A percentile compares a stretch with the other conserved stretches of the same genome.
Conservation (phyloP, 1,140 invertebrate genomes). For the Apis laboriosa region DNA sequence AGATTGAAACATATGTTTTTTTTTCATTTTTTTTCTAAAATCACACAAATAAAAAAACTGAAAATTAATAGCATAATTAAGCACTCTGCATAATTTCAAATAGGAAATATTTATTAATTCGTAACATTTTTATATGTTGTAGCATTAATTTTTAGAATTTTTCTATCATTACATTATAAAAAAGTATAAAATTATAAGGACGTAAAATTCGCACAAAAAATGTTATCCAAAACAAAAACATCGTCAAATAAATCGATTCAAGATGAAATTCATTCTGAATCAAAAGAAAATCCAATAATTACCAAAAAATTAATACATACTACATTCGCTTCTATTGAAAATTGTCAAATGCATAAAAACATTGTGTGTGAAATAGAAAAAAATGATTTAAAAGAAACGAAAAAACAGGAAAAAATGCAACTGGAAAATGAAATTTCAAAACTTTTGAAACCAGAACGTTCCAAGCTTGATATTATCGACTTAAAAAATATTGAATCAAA, state of each 20-base stretch:
- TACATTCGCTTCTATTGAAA: not conserved
- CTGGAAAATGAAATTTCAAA: not conserved
- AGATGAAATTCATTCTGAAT: not conserved
- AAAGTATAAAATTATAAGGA: not conserved
- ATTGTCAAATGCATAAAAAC: not conserved
- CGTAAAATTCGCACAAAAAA: not conserved
- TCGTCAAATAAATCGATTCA: not conserved
- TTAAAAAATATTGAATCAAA: not conserved
- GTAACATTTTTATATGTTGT: not conserved
- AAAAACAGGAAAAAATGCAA: not conserved
- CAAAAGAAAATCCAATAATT: not conserved
- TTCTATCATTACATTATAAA: not conserved
- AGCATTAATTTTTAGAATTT: not conserved
- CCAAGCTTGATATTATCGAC: not conserved
- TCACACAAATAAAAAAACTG: too few relatives aligned
- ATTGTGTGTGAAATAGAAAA: not conserved
- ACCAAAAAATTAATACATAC: slow-evolving; percentile 1
- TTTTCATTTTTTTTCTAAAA: too few relatives aligned
- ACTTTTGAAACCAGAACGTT: not conserved
- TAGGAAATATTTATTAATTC: not conserved
- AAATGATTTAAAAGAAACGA: not conserved
- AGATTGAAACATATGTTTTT: too few relatives aligned
- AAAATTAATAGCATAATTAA: too few relatives aligned
- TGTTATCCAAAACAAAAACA: not conserved
- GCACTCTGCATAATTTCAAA: too few relatives aligned